A percentile compares a stretch with the other conserved stretches of the same genome.
These are phyloP conservation scores for Galaxea fascicularis DNA, from an alignment of 92 coral and sea anemone species.

Conservation along the genomic window DNA sequence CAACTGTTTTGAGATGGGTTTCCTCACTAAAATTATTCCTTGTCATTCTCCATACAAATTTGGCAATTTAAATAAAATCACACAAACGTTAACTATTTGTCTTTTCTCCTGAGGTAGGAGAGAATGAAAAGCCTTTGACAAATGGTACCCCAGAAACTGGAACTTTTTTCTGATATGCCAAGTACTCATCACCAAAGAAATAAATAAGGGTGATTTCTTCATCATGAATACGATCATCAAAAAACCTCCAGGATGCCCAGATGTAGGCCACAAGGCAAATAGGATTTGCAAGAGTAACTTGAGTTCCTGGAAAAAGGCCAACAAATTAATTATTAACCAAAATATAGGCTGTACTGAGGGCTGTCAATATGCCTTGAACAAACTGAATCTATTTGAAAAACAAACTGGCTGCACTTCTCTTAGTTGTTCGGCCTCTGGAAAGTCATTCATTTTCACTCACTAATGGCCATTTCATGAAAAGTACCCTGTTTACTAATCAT, in stretches of 20 bases:
- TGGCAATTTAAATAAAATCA: background rate
- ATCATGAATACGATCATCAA: conserved; percentile 83
- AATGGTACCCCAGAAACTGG: conserved; percentile 89
- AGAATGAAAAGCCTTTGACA: conserved; percentile 75
- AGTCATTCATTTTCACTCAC: too few relatives aligned
- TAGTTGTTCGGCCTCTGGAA: too few relatives aligned
- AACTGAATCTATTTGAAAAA: too few relatives aligned
- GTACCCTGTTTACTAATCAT: too few relatives aligned
- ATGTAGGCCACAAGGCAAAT: conserved; percentile 83
- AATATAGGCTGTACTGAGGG: background rate
- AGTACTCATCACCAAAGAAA: conserved; percentile 88
- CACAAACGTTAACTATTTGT: background rate
- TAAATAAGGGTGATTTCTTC: conserved; percentile 81
- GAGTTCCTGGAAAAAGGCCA: conserved; percentile 70
- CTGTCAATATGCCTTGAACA: background rate
- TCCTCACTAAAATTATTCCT: too few relatives aligned
- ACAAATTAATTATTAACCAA: background rate
- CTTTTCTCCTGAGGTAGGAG: conserved; percentile 9
- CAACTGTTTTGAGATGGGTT: too few relatives aligned
- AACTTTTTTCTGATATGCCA: conserved; percentile 87
- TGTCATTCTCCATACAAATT: background rate
- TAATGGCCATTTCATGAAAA: too few relatives aligned
- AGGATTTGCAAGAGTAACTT: conserved; percentile 87
- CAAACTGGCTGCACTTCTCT: too few relatives aligned
- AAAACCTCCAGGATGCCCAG: conserved; percentile 91